These are phyloP conservation scores for Ceratotherium simum DNA, from an alignment of 2,113 vertebrate genomes.

Conservation along the genomic window DNA sequence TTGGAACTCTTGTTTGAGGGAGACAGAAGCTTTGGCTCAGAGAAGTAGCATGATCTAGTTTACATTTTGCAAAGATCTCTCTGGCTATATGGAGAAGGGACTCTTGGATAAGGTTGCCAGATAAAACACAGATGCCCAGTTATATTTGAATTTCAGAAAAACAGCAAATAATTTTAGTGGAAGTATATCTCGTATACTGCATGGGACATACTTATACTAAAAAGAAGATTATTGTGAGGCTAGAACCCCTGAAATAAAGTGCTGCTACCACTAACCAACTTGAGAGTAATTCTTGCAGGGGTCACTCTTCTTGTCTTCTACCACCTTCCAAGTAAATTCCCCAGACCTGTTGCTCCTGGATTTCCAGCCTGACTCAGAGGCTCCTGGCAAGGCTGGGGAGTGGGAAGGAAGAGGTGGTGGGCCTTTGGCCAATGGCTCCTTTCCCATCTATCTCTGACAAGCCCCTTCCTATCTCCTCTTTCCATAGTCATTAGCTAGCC, in stretches of 20 bases:
- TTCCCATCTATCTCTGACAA: neutral
- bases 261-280: neutral
- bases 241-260: neutral
- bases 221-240: neutral
- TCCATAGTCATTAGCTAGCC: neutral
- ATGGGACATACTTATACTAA: neutral
- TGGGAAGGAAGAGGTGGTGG: neutral
- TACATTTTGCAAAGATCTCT: neutral
- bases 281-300: neutral
- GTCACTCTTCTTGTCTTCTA: neutral
- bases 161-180: neutral
- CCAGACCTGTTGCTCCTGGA: neutral
- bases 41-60: neutral
- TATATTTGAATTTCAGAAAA: slow-evolving; percentile 3
- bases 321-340: neutral
- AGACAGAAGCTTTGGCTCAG: neutral
- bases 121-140: neutral
- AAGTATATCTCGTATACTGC: neutral
- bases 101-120: neutral
- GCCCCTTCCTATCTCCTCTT: neutral
- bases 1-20: neutral
- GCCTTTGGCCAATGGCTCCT: neutral
- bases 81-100: neutral
- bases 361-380: neutral
- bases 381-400: neutral